Evolutionary conservation across 2,113 vertebrate species (phyloP), one percentile per base, ranked within the genome.

Genomic region (Aphelocoma coerulescens): DNA sequence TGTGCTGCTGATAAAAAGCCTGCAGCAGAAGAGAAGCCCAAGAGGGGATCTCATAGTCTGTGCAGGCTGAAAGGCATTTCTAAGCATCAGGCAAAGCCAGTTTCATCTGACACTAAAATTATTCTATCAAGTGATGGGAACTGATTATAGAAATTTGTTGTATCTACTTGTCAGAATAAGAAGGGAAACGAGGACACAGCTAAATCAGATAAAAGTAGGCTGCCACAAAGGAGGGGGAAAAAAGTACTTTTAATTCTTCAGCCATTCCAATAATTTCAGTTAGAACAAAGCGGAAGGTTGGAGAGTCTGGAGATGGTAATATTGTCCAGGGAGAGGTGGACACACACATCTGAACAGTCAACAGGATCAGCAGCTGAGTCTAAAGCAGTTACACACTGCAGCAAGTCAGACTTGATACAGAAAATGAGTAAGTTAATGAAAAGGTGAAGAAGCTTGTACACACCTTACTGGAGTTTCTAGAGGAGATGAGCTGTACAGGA

Each of bases 171-270:
- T 90, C 68, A 96, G 95, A 88, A 89, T 67, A 86, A 91, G 73
- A 55, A 81, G 88, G 91, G 93, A 92, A 93, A 93, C 18, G 76
- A 87, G 93, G 96, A 89, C 91, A 23, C 30, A 51, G 76, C 62
- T 85, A 81, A 84, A 81, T 96, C 95, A 91, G 92, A 95, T 93
- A 95, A 89, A 58, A 94, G 76, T 28, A 86, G 88, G 65, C 88
- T 93, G 95, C 65, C 57, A 46, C 55, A 81, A 85, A 79, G 48
- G 35, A 74, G 41, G 32, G 30, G 6, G 28, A 1, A 71, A 46
- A 51, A 78, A 3, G 21, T n/a, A 58, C 75, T 89, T 91, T 37
- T 72, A 71, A 71, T 89, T 81, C 58, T 91, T 55, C 58, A 86
- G 23, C 27, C 17, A 22, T 81, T 95, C 35, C 88, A 44, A 95